Base-by-base conservation (phyloP, 1,140 invertebrate genomes). In the Leptoteleia sp. region DNA sequence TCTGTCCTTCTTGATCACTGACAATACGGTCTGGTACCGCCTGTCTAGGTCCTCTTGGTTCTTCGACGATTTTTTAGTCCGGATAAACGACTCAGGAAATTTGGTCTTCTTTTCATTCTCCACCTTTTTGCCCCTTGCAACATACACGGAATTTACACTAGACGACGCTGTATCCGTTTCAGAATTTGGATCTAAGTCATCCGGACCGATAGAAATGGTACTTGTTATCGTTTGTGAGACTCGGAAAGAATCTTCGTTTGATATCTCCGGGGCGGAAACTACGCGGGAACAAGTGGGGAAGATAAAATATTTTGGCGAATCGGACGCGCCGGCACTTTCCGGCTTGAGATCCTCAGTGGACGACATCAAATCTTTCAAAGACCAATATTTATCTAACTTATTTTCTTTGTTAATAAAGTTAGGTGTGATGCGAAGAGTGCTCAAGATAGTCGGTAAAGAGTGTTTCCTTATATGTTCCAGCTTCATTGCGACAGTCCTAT, bases 351-450 rank as follows among this genome's bases (percentile, higher is more conserved):
- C 81, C 0, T 82, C 82, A 9, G 6, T 80, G 1, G 83, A 80
- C 0, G 81, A 81, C 55, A 84, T 82, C 1, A 87, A 40, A 47
- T 87, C 85, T 47, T 86, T 85, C 8, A 86, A 16, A 0, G 85
- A 86, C 85, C 85, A 87, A 40, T 85, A 86, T 38, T 86, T 86
- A 6, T 83, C 83, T 1, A 86, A 27, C 19, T 82, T 84, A 43
- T 87, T 87, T 11, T 80, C 59, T 37, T 83, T 83, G 7, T 68
- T 52, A 0, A 54, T 61, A n/a, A 59, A 61, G 19, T 27, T 72
- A 0, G 82, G 68, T 0, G 75, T 80, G 1, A 85, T 77, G 22
- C 79, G 81, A 0, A 87, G 16, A 4, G 79, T 82, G 19, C 79
- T 83, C 5, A 82, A 17, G n/a, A 87, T 81, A 0, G 81, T 81